Percentiles rank a stretch among this genome's conserved stretches.
Conservation (phyloP, 2,888 invertebrate genomes). For the Malachius bipustulatus region DNA sequence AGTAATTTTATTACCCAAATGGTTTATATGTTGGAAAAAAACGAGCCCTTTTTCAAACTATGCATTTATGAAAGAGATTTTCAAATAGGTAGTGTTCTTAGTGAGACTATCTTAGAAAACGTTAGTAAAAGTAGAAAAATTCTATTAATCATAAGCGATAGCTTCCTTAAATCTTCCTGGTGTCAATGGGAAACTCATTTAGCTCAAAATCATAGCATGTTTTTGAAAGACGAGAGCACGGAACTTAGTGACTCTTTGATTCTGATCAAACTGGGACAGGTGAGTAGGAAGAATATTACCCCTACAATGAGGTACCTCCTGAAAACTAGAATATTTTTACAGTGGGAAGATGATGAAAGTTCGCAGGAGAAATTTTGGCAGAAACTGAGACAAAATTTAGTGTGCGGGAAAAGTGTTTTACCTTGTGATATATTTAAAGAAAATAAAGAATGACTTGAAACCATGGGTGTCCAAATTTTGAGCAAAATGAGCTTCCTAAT, state of each 20-base stretch:
- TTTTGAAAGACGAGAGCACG: slow-evolving; percentile 40
- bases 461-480: too few species aligned
- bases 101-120: slow-evolving; percentile 52
- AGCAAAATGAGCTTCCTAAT: too few species aligned
- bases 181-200: slow-evolving; percentile 58
- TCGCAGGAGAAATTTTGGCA: slow-evolving; percentile 33
- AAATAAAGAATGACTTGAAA: too few species aligned
- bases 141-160: slow-evolving; percentile 53
- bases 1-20: slow-evolving; percentile 49
- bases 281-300: slow-evolving; percentile 43
- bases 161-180: slow-evolving; percentile 61
- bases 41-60: slow-evolving; percentile 46
- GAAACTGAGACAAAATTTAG: slow-evolving; percentile 28
- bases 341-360: slow-evolving; percentile 43
- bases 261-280: slow-evolving; percentile 48
- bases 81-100: slow-evolving; percentile 49
- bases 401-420: slow-evolving; percentile 16
- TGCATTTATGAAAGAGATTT: slow-evolving; percentile 62
- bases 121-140: slow-evolving; percentile 53
- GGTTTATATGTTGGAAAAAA: slow-evolving; percentile 47
- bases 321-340: slow-evolving; percentile 51
- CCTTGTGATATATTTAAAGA: too few species aligned
- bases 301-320: slow-evolving; percentile 49
- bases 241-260: slow-evolving; percentile 47
- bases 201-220: slow-evolving; percentile 52